A percentile compares a stretch with the other conserved stretches of the same genome.
These are phyloP conservation scores for Drosophila tsacasi DNA, from an alignment of 1,140 invertebrate species.

Conservation along the genomic window DNA sequence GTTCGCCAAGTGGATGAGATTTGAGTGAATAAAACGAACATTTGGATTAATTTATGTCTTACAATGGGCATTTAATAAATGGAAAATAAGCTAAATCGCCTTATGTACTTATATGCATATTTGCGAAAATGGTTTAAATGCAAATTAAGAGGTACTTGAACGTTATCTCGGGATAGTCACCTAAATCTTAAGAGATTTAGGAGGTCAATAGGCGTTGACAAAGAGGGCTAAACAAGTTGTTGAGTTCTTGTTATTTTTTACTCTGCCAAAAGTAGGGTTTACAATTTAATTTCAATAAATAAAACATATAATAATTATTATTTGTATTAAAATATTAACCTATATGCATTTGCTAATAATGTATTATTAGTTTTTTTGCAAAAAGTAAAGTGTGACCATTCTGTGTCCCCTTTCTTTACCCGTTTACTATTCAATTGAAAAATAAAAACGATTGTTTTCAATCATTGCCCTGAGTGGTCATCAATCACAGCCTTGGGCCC, in stretches of 20 bases:
- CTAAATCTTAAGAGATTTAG: neutral
- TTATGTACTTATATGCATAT: neutral
- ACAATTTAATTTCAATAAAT: no score
- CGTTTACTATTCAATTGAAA: no score
- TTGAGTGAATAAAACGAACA: constrained; percentile 34
- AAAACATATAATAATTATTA: no score
- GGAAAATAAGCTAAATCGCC: constrained; percentile 3
- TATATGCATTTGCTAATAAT: no score
- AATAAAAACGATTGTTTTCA: neutral
- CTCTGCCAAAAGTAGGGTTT: no score
- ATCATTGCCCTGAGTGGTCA: constrained; percentile 10
- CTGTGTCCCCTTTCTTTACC: no score
- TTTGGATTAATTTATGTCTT: constrained; percentile 34
- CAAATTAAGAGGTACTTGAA: constrained; percentile 3
- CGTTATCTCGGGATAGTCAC: neutral
- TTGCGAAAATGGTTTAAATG: neutral
- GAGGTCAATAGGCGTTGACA: neutral
- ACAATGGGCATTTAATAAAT: constrained; percentile 8
- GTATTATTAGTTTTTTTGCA: no score
- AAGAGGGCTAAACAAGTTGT: neutral
- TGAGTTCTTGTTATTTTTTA: neutral
- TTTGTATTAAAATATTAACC: no score
- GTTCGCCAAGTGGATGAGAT: constrained; percentile 11
- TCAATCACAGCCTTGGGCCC: constrained; percentile 17
- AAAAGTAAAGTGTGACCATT: no score